These are phyloP conservation scores for Pipa parva DNA, from an alignment of 2,113 vertebrate species.

Conservation along the genomic window DNA sequence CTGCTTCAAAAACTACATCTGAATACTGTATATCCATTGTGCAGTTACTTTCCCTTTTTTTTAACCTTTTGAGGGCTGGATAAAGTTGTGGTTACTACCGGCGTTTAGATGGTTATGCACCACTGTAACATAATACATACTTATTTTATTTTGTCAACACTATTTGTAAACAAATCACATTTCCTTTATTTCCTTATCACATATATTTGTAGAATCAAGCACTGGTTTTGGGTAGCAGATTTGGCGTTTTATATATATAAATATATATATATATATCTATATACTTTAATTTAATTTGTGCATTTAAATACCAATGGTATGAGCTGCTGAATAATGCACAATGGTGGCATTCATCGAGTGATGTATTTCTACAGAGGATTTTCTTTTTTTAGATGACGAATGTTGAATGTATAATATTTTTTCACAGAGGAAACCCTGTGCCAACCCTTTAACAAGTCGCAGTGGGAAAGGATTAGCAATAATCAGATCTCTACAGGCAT, in stretches of 20 bases:
- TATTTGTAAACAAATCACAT: too few species aligned
- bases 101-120: too few species aligned
- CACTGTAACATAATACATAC: too few species aligned
- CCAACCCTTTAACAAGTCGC: slow-evolving; percentile 90
- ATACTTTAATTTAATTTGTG: too few species aligned
- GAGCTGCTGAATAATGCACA: slow-evolving; percentile 66
- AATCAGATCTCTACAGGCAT: slow-evolving; percentile 58
- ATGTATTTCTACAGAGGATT: slow-evolving; percentile 77
- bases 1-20: neutral
- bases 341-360: slow-evolving; percentile 80
- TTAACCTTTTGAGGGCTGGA: too few species aligned
- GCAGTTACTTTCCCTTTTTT: too few species aligned
- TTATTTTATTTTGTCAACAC: slow-evolving; percentile 26
- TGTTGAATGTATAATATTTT: slow-evolving; percentile 83
- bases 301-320: slow-evolving; percentile 53
- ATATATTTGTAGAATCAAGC: slow-evolving; percentile 37
- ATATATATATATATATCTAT: too few species aligned
- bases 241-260: too few species aligned
- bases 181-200: neutral
- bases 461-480: slow-evolving; percentile 88
- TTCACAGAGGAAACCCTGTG: slow-evolving; percentile 62
- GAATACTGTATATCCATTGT: slow-evolving; percentile 35
- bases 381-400: slow-evolving; percentile 55
- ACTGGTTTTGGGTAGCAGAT: slow-evolving; percentile 11
- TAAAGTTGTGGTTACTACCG: too few species aligned